Evolutionary conservation across 30 jellyfish, hydroid and myxozoan species (phyloP).

Genomic region (Sanderia malayensis): DNA sequence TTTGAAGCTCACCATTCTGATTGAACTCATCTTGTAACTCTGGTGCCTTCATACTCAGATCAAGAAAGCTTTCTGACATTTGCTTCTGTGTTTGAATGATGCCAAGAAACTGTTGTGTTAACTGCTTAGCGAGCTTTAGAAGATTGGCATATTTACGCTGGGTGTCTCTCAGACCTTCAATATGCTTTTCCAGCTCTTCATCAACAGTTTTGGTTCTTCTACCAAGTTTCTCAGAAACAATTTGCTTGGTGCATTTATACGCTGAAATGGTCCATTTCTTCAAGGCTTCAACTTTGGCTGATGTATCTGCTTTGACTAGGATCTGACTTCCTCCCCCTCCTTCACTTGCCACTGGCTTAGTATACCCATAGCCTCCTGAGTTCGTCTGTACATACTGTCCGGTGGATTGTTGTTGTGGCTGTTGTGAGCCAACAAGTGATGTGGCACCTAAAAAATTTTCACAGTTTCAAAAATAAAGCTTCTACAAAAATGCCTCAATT

Average conservation of each 20-base stretch:
- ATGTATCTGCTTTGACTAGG: constrained; percentile 78
- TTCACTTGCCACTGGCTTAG: constrained; percentile 43
- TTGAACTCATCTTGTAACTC: constrained; percentile 95
- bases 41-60: constrained; percentile 94
- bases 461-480: no score
- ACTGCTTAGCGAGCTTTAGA: constrained; percentile 84
- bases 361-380: constrained; percentile 62
- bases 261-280: constrained; percentile 98
- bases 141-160: constrained; percentile 83
- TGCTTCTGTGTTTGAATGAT: constrained; percentile 87
- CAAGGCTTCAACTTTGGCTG: constrained; percentile 91
- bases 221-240: constrained; percentile 96
- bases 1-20: constrained; percentile 97
- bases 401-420: constrained; percentile 32
- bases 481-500: no score
- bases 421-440: constrained; percentile 22
- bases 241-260: constrained; percentile 90
- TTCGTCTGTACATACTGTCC: constrained; percentile 67
- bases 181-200: constrained; percentile 92
- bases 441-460: constrained; percentile 42
- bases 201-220: constrained; percentile 97
- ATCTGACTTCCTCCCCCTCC: constrained; percentile 51
- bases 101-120: constrained; percentile 68
- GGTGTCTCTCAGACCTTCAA: constrained; percentile 83
- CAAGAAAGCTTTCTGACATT: constrained; percentile 80